These are phyloP conservation scores for Dipodomys merriami DNA, from an alignment of 2,113 vertebrate species.

Conservation along the genomic window DNA sequence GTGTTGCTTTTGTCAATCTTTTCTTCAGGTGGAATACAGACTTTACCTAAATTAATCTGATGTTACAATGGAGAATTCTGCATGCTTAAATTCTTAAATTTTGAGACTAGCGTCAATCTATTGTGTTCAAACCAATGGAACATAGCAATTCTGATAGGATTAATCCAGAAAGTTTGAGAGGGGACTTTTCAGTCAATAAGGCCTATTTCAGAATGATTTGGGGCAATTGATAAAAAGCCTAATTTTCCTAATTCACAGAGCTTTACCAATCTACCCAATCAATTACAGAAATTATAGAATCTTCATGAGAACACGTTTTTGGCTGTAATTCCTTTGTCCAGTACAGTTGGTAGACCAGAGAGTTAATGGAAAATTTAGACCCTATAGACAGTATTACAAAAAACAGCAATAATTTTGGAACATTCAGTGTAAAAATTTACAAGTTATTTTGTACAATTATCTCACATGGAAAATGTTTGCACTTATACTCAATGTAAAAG, in stretches of 20 bases:
- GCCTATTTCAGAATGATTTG: not conserved
- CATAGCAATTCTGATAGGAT: not conserved
- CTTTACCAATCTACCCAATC: not conserved
- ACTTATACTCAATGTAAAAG: conserved; percentile 50
- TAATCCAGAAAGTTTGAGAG: not conserved
- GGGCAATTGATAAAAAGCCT: not conserved
- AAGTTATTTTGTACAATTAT: conserved; percentile 41
- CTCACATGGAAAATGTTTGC: conserved; percentile 50
- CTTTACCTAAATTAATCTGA: not conserved
- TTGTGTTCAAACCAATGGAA: not conserved
- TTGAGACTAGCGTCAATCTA: not conserved
- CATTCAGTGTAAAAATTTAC: not conserved
- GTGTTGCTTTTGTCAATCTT: not conserved
- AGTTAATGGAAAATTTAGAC: not conserved
- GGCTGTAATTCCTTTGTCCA: not conserved
- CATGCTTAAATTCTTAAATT: not conserved
- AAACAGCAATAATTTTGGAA: not conserved
- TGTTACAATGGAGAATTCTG: not conserved
- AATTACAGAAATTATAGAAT: not conserved
- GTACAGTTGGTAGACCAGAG: not conserved
- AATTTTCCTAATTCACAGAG: not conserved
- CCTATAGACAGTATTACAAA: not conserved
- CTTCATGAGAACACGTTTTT: not conserved
- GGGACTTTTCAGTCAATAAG: not conserved
- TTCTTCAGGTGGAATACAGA: not conserved